These are phyloP conservation scores for Coregonus sp. DNA, from an alignment of 2,797 vertebrate species.

Conservation along the genomic window DNA sequence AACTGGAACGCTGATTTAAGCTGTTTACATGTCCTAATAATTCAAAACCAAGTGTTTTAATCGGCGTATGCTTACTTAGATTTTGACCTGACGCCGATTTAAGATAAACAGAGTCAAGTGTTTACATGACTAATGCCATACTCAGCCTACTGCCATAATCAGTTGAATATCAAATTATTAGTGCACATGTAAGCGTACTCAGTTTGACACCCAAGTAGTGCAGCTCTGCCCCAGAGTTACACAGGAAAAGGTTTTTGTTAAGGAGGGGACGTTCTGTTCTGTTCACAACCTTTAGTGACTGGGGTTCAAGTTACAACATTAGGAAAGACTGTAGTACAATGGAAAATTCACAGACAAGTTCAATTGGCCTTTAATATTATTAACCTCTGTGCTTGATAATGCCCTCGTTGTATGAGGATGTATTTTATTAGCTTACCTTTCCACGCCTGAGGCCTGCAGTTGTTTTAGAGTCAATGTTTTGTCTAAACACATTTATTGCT, in stretches of 20 bases:
- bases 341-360: slow-evolving; percentile 35
- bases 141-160: too few relatives aligned
- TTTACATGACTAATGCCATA: too few relatives aligned
- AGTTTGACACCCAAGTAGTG: slow-evolving; percentile 52
- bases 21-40: too few relatives aligned
- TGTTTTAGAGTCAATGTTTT: neutral
- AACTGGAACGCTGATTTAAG: too few relatives aligned
- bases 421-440: neutral
- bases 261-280: slow-evolving; percentile 44
- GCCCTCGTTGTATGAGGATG: slow-evolving; percentile 16
- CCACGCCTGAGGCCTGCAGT: neutral
- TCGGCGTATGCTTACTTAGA: too few relatives aligned
- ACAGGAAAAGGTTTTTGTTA: slow-evolving; percentile 65
- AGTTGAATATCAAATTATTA: too few relatives aligned
- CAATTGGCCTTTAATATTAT: slow-evolving; percentile 2
- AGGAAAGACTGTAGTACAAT: slow-evolving; percentile 29
- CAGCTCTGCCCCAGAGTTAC: slow-evolving; percentile 36
- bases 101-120: too few relatives aligned
- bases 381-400: slow-evolving; percentile 9
- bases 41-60: too few relatives aligned
- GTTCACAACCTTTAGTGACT: slow-evolving; percentile 39
- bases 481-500: neutral
- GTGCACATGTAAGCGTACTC: too few relatives aligned
- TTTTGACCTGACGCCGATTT: too few relatives aligned
- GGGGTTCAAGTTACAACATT: slow-evolving; percentile 56